A percentile compares a stretch with the other conserved stretches of the same genome.
These are phyloP conservation scores for Sebastes matsubarae DNA, from an alignment of 2,797 vertebrate species.

Conservation along the genomic window DNA sequence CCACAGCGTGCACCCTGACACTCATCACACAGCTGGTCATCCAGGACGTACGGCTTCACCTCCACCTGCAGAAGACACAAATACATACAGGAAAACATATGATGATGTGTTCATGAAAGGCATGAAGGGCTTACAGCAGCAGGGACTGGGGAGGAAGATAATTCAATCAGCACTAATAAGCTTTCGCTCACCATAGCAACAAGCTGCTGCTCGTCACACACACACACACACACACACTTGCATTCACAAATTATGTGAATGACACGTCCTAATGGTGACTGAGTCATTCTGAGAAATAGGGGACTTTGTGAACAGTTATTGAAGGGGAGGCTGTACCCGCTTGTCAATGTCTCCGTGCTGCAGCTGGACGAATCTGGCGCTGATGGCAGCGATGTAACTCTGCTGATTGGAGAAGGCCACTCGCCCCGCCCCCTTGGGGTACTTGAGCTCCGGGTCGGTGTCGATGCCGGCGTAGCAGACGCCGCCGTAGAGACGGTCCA, in stretches of 20 bases:
- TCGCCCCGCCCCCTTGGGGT: constrained; percentile 96
- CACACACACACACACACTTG: not conserved
- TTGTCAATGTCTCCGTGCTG: constrained; percentile 99
- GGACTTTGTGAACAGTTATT: not conserved
- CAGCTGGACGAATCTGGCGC: constrained; percentile 96
- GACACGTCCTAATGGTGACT: not conserved
- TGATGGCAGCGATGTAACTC: constrained; percentile 99
- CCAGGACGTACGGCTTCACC: constrained; percentile 98
- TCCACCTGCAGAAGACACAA: constrained; percentile 86
- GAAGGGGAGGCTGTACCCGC: constrained; percentile 79
- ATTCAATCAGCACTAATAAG: constrained; percentile 39
- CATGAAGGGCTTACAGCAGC: not conserved
- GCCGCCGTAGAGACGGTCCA: constrained; percentile 98
- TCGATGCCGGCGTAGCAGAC: constrained; percentile 98
- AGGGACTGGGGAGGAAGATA: not conserved
- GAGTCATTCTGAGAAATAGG: not conserved
- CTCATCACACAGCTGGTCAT: constrained; percentile 98
- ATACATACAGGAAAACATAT: not conserved
- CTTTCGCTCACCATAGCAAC: constrained; percentile 34
- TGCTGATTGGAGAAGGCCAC: constrained; percentile 99
- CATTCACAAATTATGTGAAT: not conserved
- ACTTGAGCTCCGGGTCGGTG: constrained; percentile 97
- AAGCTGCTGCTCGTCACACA: constrained; percentile 1
- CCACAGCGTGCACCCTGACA: constrained; percentile 97
- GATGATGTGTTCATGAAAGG: not conserved